Conservation (phyloP, 2,797 vertebrate species). For the Phoeniculus purpureus region DNA sequence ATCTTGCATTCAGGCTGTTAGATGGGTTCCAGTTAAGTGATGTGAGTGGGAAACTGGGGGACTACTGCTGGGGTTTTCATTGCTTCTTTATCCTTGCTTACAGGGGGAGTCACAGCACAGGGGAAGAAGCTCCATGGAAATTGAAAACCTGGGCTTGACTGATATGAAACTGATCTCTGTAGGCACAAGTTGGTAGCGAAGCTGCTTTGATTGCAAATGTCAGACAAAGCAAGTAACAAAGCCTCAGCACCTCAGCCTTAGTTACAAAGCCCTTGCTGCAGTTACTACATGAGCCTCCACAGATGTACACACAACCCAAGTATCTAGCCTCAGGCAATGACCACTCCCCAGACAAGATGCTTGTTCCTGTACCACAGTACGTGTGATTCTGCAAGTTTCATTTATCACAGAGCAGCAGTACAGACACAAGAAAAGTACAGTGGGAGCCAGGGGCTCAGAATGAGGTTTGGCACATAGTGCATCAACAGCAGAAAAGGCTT, state of each 20-base stretch:
- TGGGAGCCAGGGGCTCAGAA: constrained; percentile 47
- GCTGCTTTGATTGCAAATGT: no score
- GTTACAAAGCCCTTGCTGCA: constrained; percentile 45
- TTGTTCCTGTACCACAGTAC: constrained; percentile 43
- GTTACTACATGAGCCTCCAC: constrained; percentile 53
- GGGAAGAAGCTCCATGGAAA: background rate
- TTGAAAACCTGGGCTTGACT: background rate
- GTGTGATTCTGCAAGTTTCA: constrained; percentile 60
- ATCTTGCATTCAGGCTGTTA: rapidly evolving
- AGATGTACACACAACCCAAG: constrained; percentile 44
- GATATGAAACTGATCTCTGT: background rate
- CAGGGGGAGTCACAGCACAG: rapidly evolving
- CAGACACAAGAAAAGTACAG: constrained; percentile 64
- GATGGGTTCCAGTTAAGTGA: background rate
- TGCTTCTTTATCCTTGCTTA: background rate
- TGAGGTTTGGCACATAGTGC: constrained; percentile 54
- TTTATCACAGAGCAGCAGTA: constrained; percentile 44
- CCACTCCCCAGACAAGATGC: constrained; percentile 62
- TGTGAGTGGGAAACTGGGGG: background rate
- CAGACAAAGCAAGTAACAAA: no score
- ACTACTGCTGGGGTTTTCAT: background rate
- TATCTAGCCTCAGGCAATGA: constrained; percentile 65
- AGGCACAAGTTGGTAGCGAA: background rate
- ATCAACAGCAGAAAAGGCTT: constrained; percentile 58
- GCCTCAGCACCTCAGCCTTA: constrained; percentile 54